Evolutionary conservation across 1,140 invertebrate species (phyloP), one percentile per base, ranked within the genome.

Genomic region (Pseudomyrmex cubaensis): DNA sequence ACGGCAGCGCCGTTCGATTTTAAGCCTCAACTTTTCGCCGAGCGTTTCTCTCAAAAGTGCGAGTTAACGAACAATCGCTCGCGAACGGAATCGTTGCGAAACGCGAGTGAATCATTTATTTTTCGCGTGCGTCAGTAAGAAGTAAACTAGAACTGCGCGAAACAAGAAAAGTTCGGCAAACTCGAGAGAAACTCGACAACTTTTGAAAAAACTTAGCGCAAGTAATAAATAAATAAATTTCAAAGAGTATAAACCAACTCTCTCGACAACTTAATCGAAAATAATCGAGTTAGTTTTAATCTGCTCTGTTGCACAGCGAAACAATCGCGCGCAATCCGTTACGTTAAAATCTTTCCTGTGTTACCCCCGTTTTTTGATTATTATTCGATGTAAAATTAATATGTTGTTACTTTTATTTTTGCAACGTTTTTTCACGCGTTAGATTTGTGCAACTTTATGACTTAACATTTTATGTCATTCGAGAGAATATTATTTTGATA

Each of bases 121-220:
- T 8, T 9, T 44, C 25, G 35, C 50, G 35, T 13, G 22, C 15
- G n/a, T 12, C 13, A 20, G 48, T 54, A 15, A 25, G 48, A 44
- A 8, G n/a, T 44, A 15, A 7, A n/a, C 13, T 22, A 1, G n/a
- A n/a, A 20, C 20, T 22, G 22, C 44, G 35, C 35, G 35, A 35
- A 57, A 70, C 75, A 25, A 78, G 61, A 17, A 12, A 76, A 66
- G 48, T 76, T 76, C n/a, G 48, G 7, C 25, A 22, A 22, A 66
- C 12, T 22, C 74, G 9, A 7, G 9, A 7, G 50, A 17, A 67
- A 77, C 13, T 67, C 62, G 20, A 64, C 35, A n/a, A 67, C 35
- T 77, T 54, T 0, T 25, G 2, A 15, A 77, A 22, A 77, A 54
- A 66, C 62, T 76, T 76, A 4, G 35, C 17, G 25, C 12, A 17